Conservation (phyloP, 2,888 invertebrate species). For the Entomobrya proxima region DNA sequence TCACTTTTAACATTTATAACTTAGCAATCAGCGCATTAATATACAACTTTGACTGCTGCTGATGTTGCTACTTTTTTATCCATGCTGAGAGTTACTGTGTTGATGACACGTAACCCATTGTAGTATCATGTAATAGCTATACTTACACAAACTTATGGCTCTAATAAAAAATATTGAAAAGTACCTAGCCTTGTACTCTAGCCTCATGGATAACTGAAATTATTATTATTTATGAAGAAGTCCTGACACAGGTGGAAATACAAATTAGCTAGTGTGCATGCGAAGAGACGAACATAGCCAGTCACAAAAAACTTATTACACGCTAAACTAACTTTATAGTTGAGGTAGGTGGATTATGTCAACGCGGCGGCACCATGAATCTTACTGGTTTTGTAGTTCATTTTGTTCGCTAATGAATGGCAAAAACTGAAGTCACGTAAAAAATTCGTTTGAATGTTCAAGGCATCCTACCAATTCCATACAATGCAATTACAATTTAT, state of each 20-base stretch:
- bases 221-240: conserved; percentile 38
- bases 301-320: neutral
- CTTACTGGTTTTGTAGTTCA: neutral
- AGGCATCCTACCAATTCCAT: neutral
- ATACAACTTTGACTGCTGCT: neutral
- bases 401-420: conserved; percentile 27
- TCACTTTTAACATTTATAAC: neutral
- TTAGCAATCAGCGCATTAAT: no score
- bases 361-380: conserved; percentile 11
- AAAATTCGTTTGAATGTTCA: conserved; percentile 35
- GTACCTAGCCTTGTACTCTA: conserved; percentile 46
- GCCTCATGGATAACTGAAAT: conserved; percentile 31
- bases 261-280: neutral
- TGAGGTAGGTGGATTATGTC: conserved; percentile 23
- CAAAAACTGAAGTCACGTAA: conserved; percentile 28
- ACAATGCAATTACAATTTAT: conserved; percentile 1
- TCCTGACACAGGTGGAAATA: conserved; percentile 20
- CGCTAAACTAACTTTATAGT: neutral
- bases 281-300: neutral
- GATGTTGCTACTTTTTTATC: neutral
- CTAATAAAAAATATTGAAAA: conserved; percentile 10
- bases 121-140: conserved; percentile 19
- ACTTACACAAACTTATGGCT: conserved; percentile 29
- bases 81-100: neutral
- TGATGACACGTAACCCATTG: conserved; percentile 32